Evolutionary conservation across 2,113 vertebrate genomes (phyloP).

Genomic region (Amphilophus citrinellus): DNA sequence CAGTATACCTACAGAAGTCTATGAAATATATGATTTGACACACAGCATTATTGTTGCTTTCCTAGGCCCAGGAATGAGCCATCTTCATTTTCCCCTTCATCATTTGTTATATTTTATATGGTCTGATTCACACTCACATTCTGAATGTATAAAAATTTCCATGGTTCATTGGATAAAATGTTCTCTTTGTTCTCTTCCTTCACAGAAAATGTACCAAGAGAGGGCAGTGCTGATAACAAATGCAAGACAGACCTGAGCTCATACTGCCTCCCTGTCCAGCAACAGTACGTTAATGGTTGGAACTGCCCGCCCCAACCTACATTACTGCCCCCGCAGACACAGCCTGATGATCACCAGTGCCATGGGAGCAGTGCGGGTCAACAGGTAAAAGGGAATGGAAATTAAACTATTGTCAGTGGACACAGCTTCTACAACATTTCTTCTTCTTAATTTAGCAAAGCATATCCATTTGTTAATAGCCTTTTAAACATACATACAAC

Average conservation of each 20-base stretch:
- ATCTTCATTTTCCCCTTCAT: background rate
- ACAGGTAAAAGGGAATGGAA: constrained; percentile 64
- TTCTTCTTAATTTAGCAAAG: background rate
- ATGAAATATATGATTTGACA: too few species aligned
- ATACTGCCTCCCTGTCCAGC: constrained; percentile 54
- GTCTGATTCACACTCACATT: background rate
- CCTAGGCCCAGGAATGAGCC: background rate
- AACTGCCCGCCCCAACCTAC: constrained; percentile 72
- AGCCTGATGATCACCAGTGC: constrained; percentile 78
- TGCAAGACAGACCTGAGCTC: constrained; percentile 63
- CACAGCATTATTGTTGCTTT: too few species aligned
- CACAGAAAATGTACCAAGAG: constrained; percentile 62
- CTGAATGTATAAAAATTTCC: background rate
- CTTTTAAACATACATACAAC: background rate
- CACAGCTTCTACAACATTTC: background rate
- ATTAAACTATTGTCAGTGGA: background rate
- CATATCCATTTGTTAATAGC: background rate
- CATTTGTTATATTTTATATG: background rate
- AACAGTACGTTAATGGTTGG: constrained; percentile 79
- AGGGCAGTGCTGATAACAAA: constrained; percentile 41
- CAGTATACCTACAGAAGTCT: too few species aligned
- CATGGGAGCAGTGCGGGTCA: constrained; percentile 82
- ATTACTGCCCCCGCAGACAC: constrained; percentile 75
- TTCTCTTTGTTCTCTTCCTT: constrained; percentile 4
- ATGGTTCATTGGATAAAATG: background rate